Percentiles rank a stretch among this genome's conserved stretches.
phyloP scores from a whole-genome alignment of 2,113 vertebrate species.

The Fulmarus glacialis region DNA sequence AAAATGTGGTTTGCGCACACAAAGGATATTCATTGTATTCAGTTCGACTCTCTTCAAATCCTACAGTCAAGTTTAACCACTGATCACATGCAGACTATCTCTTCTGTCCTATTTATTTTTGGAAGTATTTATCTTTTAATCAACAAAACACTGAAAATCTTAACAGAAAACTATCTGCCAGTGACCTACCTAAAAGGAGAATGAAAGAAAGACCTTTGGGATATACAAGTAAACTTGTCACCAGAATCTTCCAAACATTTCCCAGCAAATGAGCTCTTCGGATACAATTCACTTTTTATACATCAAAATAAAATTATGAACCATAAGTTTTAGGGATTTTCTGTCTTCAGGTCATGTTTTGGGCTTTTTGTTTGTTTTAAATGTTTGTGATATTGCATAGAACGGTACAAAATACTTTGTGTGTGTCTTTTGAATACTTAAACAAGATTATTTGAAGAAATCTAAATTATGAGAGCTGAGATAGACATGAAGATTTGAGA shows the following conservation, averaged over 20 bases:
- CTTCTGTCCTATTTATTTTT: background rate
- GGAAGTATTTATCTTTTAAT: background rate
- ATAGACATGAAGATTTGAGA: background rate
- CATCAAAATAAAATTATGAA: background rate
- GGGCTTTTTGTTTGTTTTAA: background rate
- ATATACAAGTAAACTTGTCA: background rate
- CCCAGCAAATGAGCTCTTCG: background rate
- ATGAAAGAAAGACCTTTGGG: background rate
- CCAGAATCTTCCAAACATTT: background rate
- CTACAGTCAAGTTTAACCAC: background rate
- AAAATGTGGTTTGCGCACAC: background rate
- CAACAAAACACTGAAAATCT: background rate
- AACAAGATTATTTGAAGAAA: background rate
- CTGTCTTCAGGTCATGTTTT: background rate
- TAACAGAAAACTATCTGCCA: background rate
- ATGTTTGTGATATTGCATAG: background rate
- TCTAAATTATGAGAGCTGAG: background rate
- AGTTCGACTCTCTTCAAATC: background rate
- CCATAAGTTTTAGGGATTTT: background rate
- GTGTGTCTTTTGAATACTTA: background rate
- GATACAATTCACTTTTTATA: background rate
- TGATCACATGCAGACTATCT: background rate
- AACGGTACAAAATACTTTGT: background rate
- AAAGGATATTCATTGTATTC: background rate
- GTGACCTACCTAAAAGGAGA: background rate